These are phyloP conservation scores for Aethes cnicana DNA, from an alignment of 2,888 invertebrate species.

Conservation along the genomic window DNA sequence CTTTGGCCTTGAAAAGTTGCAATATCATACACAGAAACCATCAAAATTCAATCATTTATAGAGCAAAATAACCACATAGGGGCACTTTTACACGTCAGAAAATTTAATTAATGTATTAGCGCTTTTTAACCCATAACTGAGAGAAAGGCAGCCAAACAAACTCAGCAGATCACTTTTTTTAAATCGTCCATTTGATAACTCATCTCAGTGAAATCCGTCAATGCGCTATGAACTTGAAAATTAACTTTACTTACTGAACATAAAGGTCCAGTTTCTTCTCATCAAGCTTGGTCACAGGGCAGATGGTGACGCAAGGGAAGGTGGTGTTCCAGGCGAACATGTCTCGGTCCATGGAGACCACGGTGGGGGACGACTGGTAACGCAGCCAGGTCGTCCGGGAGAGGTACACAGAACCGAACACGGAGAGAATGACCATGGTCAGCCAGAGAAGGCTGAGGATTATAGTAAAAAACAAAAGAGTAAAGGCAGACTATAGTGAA, in stretches of 20 bases:
- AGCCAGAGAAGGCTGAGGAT: conserved; percentile 82
- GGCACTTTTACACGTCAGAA: too few species aligned
- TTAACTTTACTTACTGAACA: conserved; percentile 64
- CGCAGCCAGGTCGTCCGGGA: conserved; percentile 84
- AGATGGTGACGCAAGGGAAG: conserved; percentile 86
- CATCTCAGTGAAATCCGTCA: too few species aligned
- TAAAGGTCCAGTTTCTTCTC: conserved; percentile 76
- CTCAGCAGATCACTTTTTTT: too few species aligned
- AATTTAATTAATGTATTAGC: too few species aligned
- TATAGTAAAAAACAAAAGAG: not conserved
- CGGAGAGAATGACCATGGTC: conserved; percentile 74
- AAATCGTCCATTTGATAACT: too few species aligned
- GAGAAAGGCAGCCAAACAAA: too few species aligned
- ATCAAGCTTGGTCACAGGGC: conserved; percentile 83
- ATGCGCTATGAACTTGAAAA: too few species aligned
- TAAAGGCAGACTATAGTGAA: not conserved
- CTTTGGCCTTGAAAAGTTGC: too few species aligned
- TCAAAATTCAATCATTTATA: too few species aligned
- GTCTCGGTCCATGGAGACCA: conserved; percentile 88
- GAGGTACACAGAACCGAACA: conserved; percentile 79
- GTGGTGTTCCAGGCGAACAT: conserved; percentile 88
- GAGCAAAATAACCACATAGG: too few species aligned
- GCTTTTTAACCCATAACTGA: too few species aligned
- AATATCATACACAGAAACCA: too few species aligned
- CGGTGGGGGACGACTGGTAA: conserved; percentile 87